Evolutionary conservation across 2,797 vertebrate genomes (phyloP).

Genomic region (Ispidina picta): DNA sequence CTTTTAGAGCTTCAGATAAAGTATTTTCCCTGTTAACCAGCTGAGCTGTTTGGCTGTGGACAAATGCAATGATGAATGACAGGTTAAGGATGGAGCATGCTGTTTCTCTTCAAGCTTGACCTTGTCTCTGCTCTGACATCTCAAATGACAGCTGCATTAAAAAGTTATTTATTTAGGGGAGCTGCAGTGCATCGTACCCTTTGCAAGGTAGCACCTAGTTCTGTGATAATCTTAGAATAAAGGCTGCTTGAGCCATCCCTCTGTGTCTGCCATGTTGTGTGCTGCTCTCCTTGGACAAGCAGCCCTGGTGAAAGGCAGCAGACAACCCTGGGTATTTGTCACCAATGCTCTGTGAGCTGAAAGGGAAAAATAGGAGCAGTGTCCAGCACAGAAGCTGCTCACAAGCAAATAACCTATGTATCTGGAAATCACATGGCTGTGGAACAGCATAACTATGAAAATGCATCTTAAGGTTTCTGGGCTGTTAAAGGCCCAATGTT

Average conservation of each 20-base stretch:
- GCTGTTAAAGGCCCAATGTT: constrained; percentile 32
- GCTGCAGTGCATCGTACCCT: background rate
- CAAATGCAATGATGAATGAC: constrained; percentile 70
- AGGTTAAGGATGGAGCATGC: constrained; percentile 69
- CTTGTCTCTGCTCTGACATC: constrained; percentile 62
- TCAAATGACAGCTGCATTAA: constrained; percentile 71
- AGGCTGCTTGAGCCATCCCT: background rate
- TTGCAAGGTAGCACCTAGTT: constrained; percentile 15
- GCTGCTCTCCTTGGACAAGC: background rate
- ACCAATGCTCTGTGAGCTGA: background rate
- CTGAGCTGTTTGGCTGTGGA: constrained; percentile 48
- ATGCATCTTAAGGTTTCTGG: constrained; percentile 24
- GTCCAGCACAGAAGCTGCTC: background rate
- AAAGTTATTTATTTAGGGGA: constrained; percentile 61
- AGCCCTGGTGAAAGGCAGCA: background rate
- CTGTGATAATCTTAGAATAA: background rate
- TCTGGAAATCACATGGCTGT: background rate
- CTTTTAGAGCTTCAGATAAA: constrained; percentile 27
- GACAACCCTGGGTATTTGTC: background rate
- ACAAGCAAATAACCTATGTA: background rate
- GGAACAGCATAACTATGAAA: background rate
- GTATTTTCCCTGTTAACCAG: constrained; percentile 51
- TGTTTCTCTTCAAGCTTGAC: constrained; percentile 71
- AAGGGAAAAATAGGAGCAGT: background rate
- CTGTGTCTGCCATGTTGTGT: background rate